phyloP scores from a whole-genome alignment of 2,113 vertebrate species.

The Dascyllus trimaculatus region DNA sequence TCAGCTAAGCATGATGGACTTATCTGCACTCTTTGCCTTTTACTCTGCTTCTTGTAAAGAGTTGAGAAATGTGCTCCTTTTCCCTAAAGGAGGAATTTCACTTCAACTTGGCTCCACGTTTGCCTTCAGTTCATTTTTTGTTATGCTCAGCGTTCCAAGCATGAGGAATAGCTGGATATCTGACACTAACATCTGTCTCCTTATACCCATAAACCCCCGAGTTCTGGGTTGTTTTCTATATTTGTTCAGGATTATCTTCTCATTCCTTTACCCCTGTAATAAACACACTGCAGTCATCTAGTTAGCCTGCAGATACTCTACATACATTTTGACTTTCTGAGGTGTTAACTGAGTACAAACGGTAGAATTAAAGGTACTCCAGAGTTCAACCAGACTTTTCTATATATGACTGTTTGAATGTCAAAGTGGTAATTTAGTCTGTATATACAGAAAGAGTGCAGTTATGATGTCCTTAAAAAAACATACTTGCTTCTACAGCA shows the following conservation, averaged over 20 bases:
- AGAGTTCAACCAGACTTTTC: background rate
- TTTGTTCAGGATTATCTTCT: conserved; percentile 46
- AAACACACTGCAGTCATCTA: conserved; percentile 9
- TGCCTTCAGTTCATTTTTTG: conserved; percentile 27
- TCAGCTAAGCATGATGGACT: conserved; percentile 3
- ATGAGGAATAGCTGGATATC: conserved; percentile 19
- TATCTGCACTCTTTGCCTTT: conserved; percentile 2
- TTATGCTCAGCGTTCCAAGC: conserved; percentile 32
- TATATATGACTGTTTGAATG: background rate
- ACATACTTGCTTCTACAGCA: too few relatives aligned
- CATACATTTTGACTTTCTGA: background rate
- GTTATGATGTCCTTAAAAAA: too few relatives aligned
- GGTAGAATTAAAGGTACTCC: background rate
- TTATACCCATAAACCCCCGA: conserved; percentile 14
- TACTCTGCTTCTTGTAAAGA: background rate
- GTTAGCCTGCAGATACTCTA: background rate
- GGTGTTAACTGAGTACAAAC: background rate
- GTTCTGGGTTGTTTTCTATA: conserved; percentile 27
- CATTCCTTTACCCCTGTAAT: conserved; percentile 9
- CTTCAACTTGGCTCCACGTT: conserved; percentile 26
- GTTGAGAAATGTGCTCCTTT: conserved; percentile 30
- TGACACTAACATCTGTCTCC: conserved; percentile 47
- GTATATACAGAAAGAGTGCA: too few relatives aligned
- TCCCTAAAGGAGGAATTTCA: conserved; percentile 40
- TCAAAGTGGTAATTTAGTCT: too few relatives aligned